A percentile compares a stretch with the other conserved stretches of the same genome.
Conservation (phyloP, 2,888 invertebrate genomes). For the Diplolepis rosae region DNA sequence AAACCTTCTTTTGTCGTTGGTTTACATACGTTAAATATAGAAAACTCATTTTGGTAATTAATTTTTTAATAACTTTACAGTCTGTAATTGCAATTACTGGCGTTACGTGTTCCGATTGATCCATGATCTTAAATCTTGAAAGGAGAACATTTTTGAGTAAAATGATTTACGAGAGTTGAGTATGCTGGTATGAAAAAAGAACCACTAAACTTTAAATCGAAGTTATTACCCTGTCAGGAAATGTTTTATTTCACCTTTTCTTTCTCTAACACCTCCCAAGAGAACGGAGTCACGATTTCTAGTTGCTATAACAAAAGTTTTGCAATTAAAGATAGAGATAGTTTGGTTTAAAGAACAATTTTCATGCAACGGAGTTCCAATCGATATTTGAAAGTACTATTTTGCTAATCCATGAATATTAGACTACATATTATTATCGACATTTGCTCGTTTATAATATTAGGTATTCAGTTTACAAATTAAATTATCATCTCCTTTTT, state of each 20-base stretch:
- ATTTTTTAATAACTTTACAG: no score
- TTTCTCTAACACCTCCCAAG: background rate
- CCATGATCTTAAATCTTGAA: no score
- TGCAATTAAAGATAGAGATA: conserved; percentile 4
- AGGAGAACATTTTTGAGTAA: background rate
- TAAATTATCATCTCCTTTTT: no score
- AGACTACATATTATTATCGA: background rate
- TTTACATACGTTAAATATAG: no score
- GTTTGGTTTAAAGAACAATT: conserved; percentile 1
- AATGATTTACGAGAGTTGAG: background rate
- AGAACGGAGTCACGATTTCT: background rate
- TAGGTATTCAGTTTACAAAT: no score
- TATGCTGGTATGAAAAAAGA: background rate
- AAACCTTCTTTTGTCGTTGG: no score
- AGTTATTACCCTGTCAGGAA: background rate
- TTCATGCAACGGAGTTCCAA: background rate
- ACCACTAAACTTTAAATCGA: background rate
- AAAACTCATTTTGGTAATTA: no score
- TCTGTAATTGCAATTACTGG: no score
- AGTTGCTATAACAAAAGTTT: conserved; percentile 9
- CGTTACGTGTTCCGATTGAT: no score
- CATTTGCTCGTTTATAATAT: no score
- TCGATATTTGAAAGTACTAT: background rate
- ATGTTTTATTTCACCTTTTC: background rate
- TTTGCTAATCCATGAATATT: conserved; percentile 1